phyloP scores from a whole-genome alignment of 2,888 invertebrate species.

The Pilophorus perplexus region DNA sequence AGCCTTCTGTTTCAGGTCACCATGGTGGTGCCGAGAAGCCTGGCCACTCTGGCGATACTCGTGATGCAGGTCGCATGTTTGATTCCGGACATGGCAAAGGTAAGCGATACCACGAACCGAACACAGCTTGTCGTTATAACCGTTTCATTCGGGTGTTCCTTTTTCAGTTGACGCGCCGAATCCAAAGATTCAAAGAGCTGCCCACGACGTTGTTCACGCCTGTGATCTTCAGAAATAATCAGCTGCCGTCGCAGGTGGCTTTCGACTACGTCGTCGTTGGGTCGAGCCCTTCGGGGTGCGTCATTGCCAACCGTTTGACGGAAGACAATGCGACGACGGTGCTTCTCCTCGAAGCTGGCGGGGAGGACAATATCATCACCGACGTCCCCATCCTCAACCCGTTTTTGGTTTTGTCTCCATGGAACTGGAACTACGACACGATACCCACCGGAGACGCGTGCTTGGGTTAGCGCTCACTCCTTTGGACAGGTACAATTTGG shows the following conservation, averaged over 20 bases:
- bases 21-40: background rate
- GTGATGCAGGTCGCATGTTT: background rate
- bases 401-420: constrained; percentile 60
- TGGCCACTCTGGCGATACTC: background rate
- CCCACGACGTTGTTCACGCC: constrained; percentile 1
- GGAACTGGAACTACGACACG: constrained; percentile 70
- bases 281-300: constrained; percentile 68
- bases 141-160: background rate
- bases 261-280: constrained; percentile 56
- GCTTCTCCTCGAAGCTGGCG: constrained; percentile 65
- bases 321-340: constrained; percentile 63
- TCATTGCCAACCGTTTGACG: constrained; percentile 66
- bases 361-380: constrained; percentile 56
- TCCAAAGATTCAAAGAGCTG: constrained; percentile 11
- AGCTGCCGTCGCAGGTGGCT: background rate
- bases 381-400: constrained; percentile 61
- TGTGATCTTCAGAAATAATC: background rate
- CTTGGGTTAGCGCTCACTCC: constrained; percentile 52
- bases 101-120: background rate
- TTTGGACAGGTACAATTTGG: no score
- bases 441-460: constrained; percentile 64
- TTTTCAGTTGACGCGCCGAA: constrained; percentile 3
- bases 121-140: no score
- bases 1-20: background rate
- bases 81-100: constrained; percentile 21